phyloP scores from a whole-genome alignment of 1,140 invertebrate genomes.

The Eulimnadia texana region DNA sequence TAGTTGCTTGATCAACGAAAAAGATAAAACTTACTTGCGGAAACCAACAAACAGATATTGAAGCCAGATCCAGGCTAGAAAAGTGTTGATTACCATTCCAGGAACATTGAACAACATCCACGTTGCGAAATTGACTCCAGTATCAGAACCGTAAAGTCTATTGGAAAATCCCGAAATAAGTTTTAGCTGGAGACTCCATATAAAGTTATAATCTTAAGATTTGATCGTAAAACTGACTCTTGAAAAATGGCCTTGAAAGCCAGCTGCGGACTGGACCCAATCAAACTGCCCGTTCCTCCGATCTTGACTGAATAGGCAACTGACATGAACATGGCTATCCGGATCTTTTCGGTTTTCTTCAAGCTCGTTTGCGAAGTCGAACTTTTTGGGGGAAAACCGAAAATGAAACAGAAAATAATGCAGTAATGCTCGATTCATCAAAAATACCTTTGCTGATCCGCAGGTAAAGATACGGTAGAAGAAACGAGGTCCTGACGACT shows the following conservation, averaged over 20 bases:
- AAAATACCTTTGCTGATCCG: neutral
- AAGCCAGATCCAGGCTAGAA: conserved; percentile 50
- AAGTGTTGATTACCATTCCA: conserved; percentile 52
- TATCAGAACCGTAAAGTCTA: conserved; percentile 13
- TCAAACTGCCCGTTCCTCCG: conserved; percentile 71
- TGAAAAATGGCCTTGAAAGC: conserved; percentile 63
- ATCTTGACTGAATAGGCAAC: conserved; percentile 65
- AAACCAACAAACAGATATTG: conserved; percentile 56
- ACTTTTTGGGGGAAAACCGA: neutral
- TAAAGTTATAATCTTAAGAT: conserved; percentile 1
- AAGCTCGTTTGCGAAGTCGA: neutral
- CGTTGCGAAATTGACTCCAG: conserved; percentile 30
- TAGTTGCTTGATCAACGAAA: neutral
- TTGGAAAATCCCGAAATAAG: neutral
- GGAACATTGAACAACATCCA: conserved; percentile 35
- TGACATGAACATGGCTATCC: conserved; percentile 40
- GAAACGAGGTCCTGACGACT: neutral
- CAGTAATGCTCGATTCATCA: neutral
- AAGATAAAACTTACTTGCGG: conserved; percentile 15
- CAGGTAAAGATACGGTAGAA: neutral
- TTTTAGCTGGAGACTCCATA: conserved; percentile 29
- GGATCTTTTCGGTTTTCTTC: conserved; percentile 21
- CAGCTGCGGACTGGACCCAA: conserved; percentile 77
- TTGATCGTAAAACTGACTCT: conserved; percentile 30
- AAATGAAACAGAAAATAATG: neutral